phyloP scores from a whole-genome alignment of 2,888 invertebrate genomes.

The Sminthurinus aureus region DNA sequence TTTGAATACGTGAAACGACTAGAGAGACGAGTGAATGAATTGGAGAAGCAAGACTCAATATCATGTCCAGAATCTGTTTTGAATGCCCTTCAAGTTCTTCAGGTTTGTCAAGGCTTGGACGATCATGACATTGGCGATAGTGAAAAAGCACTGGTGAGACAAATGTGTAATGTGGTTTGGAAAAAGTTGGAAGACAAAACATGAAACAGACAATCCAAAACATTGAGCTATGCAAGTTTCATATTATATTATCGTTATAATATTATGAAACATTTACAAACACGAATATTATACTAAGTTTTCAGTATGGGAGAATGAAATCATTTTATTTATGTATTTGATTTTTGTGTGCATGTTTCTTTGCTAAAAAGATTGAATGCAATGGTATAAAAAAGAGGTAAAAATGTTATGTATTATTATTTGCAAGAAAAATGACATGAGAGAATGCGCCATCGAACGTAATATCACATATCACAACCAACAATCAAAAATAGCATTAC shows the following conservation, averaged over 20 bases:
- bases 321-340: too few species aligned
- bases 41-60: constrained; percentile 62
- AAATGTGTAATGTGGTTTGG: constrained; percentile 97
- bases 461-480: background rate
- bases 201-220: constrained; percentile 50
- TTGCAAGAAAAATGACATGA: background rate
- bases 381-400: too few species aligned
- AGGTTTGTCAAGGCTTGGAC: constrained; percentile 75
- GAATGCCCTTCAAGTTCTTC: constrained; percentile 88
- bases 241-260: background rate
- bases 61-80: constrained; percentile 87
- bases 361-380: too few species aligned
- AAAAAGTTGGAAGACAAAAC: constrained; percentile 79
- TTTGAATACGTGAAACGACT: constrained; percentile 90
- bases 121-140: constrained; percentile 71
- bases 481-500: background rate
- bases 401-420: background rate
- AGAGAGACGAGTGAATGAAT: constrained; percentile 78
- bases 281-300: background rate
- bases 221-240: constrained; percentile 41
- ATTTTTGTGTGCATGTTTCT: too few species aligned
- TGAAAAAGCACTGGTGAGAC: constrained; percentile 89
- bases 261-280: background rate
- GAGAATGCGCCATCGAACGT: background rate
- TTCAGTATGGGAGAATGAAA: background rate